Evolutionary conservation across 2,797 vertebrate species (phyloP), one percentile per base, ranked within the genome.

Genomic region (Crocidura indochinensis): DNA sequence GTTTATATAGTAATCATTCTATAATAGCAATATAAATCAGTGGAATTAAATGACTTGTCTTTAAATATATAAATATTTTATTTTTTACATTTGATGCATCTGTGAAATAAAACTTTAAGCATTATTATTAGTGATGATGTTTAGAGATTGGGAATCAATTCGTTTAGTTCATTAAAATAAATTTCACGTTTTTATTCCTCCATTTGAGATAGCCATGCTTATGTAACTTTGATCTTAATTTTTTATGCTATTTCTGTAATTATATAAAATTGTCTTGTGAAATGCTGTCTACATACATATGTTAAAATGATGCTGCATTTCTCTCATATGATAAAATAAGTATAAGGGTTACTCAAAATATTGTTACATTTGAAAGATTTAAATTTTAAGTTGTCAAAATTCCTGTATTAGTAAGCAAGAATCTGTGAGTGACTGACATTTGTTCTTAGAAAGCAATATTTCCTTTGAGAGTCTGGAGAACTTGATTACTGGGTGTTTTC

Each of bases 391-490:
- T 73, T 88, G 64, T 88, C 47, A 64, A 6, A 84, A 60, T 71
- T 65, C 4, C 67, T 29, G 7, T 72, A 24, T 87, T 62, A 44
- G 53, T 94, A 49, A 29, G 47, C 11, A 80, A 44, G 20, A 85
- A 90, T 46, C 60, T 65, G 10, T 71, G 88, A 51, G 6, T 1
- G 6, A 29, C 19, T 71, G 65, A 60, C 87, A 49, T n/a, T 86
- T 29, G 72, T 94, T 93, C 90, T 68, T 91, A 95, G 96, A 94
- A 95, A 94, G 73, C 47, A 46, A 2, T 26, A 1, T 94, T 64
- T 93, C 77, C 84, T 88, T 0, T 15, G 77, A 84, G 82, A 92
- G 64, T 46, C 60, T 8, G 72, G 79, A 87, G 82, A 64, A 62
- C 31, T 22, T 80, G 64, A 38, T 79, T 92, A 69, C 26, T 46